Conservation (phyloP, 2,797 vertebrate species). For the Hippoglossus hippoglossus region DNA sequence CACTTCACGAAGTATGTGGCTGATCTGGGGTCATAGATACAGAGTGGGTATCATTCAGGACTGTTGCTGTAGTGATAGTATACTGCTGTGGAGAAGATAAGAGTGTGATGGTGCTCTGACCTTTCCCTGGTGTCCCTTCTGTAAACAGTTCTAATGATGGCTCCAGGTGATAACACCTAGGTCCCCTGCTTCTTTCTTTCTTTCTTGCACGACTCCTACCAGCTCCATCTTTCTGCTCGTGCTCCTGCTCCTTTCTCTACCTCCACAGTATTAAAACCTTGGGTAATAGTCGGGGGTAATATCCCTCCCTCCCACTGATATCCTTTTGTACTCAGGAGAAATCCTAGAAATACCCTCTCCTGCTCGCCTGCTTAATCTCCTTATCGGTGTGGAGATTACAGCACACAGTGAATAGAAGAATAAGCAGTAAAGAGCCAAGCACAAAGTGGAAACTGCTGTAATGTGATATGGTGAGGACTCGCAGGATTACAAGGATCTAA, state of each 20-base stretch:
- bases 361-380: constrained; percentile 80
- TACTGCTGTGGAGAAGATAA: constrained; percentile 58
- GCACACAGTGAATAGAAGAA: constrained; percentile 51
- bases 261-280: constrained; percentile 34
- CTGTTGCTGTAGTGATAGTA: constrained; percentile 27
- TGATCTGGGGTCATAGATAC: constrained; percentile 35
- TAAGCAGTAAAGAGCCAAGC: constrained; percentile 33
- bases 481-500: constrained; percentile 40
- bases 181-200: constrained; percentile 7
- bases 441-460: constrained; percentile 33
- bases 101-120: constrained; percentile 67
- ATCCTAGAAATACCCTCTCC: constrained; percentile 73
- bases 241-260: constrained; percentile 9
- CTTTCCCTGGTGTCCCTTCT: constrained; percentile 70
- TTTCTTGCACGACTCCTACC: background rate
- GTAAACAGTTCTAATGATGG: constrained; percentile 80
- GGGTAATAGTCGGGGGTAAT: constrained; percentile 52
- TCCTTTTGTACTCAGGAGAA: constrained; percentile 77
- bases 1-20: constrained; percentile 52
- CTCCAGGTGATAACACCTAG: constrained; percentile 63
- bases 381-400: constrained; percentile 79
- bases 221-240: constrained; percentile 11
- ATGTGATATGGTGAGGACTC: constrained; percentile 30
- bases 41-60: constrained; percentile 22
- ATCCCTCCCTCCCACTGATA: constrained; percentile 57